Base-by-base conservation (phyloP, 2,113 vertebrate species). In the Mystacornis crossleyi region DNA sequence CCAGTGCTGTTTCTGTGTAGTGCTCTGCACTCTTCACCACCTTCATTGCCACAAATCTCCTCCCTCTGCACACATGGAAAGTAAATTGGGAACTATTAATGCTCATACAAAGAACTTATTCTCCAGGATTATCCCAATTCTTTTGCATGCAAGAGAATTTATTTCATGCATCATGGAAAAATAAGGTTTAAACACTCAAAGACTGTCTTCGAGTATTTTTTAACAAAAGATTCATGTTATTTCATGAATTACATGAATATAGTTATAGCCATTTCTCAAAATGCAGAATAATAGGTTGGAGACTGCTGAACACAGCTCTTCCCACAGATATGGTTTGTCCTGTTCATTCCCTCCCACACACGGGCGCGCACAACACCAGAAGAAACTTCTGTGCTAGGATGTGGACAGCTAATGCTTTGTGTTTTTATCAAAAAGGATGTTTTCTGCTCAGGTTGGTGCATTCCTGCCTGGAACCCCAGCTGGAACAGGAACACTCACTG, bases 21-120 rank as follows among this genome's bases (percentile, higher is more conserved):
- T 99, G 99, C 86, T 99, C 99, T 20, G 99, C 99, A 97, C 99
- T 99, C 97, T 99, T 99, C 88, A 99, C 99, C 94, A 99, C 99
- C 97, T 99, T 99, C 99, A 99, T 99, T 53, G 99, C 99, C 97
- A 99, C 99, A 93, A 99, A 99, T 45, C 98, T 98, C 96, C 98
- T 99, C 67, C 98, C 99, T 97, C 99, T 99, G 86, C 55, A 95
- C 14, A 97, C 65, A 95, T 1, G 69, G 6, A 25, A 92, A 97
- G 40, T 10, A 47, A 87, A 94, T 96, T 86, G 24, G 74, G 90
- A 80, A 60, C 28, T 53, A 72, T 89, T 84, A 95, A 71, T 3
- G 1, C 55, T 84, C 78, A 54, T 9, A 77, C 51, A 64, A 86
- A 65, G 12, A 67, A 47, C 21, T 70, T 43, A 23, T 4, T 66